Conservation (phyloP, 2,113 vertebrate species). For the Hippolais icterina region DNA sequence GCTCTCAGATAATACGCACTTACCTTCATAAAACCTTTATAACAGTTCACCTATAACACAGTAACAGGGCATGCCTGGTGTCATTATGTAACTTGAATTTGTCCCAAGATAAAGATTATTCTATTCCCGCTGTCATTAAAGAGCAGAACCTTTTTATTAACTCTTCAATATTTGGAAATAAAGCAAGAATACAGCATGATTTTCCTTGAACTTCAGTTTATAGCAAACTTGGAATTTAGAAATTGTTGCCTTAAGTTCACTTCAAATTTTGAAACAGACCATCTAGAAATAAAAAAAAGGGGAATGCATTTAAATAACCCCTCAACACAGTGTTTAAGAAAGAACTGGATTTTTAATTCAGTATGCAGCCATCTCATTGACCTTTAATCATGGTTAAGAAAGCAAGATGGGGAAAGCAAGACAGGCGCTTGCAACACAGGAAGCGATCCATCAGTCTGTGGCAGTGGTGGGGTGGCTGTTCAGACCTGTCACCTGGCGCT, state of each 20-base stretch:
- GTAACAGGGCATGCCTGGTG: not conserved
- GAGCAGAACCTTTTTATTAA: not conserved
- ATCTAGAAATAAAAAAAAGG: not conserved
- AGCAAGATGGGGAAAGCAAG: not conserved
- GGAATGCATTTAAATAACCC: not conserved
- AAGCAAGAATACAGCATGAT: not conserved
- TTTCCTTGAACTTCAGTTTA: not conserved
- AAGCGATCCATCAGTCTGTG: fast-evolving
- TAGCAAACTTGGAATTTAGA: not conserved
- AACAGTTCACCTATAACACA: not conserved
- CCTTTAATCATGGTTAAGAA: not conserved
- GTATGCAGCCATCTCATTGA: not conserved
- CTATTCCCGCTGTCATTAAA: not conserved
- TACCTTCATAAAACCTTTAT: not conserved
- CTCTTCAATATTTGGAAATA: not conserved
- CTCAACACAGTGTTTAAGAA: not conserved
- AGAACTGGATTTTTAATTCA: not conserved
- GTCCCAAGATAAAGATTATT: not conserved
- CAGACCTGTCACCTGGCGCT: not conserved
- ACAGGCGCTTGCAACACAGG: not conserved
- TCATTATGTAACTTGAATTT: not conserved
- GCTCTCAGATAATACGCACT: not conserved
- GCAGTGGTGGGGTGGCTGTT: not conserved
- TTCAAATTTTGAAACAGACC: not conserved
- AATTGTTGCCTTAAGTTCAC: not conserved